These are phyloP conservation scores for Acipenser ruthenus DNA, from an alignment of 2,797 vertebrate genomes.

Conservation along the genomic window DNA sequence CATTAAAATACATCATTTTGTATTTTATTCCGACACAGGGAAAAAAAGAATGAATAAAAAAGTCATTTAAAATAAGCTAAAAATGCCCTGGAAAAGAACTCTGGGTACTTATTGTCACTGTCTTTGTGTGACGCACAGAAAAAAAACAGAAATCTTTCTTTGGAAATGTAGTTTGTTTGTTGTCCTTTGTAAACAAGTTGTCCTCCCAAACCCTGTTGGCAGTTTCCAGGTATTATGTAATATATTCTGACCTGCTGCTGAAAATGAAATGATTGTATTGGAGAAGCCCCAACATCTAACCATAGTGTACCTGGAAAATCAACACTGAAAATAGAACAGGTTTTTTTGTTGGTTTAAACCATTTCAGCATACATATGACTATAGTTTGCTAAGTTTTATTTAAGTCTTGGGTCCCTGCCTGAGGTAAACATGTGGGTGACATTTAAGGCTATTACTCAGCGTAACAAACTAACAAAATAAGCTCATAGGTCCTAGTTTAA, in stretches of 20 bases:
- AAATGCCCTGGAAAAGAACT: no score
- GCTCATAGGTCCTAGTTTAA: conserved; percentile 12
- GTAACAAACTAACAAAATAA: conserved; percentile 35
- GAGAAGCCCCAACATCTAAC: not conserved
- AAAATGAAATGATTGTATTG: not conserved
- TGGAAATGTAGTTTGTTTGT: no score
- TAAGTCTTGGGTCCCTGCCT: conserved; percentile 27
- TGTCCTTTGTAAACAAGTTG: not conserved
- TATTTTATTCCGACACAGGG: no score
- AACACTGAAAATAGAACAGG: not conserved
- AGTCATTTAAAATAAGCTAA: no score
- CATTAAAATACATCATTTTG: no score
- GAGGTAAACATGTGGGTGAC: conserved; percentile 33
- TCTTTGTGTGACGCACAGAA: no score
- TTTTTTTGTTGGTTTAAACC: not conserved
- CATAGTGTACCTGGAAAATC: conserved; percentile 6
- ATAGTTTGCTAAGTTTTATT: conserved; percentile 28
- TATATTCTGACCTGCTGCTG: not conserved
- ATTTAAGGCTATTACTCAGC: conserved; percentile 30
- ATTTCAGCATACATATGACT: not conserved
- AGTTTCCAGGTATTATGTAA: not conserved
- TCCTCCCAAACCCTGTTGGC: not conserved
- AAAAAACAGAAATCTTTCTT: no score
- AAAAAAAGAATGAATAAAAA: no score
- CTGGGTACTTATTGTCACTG: no score